Evolutionary conservation across 2,113 vertebrate species (phyloP).

Genomic region (Grammomys dolichurus): DNA sequence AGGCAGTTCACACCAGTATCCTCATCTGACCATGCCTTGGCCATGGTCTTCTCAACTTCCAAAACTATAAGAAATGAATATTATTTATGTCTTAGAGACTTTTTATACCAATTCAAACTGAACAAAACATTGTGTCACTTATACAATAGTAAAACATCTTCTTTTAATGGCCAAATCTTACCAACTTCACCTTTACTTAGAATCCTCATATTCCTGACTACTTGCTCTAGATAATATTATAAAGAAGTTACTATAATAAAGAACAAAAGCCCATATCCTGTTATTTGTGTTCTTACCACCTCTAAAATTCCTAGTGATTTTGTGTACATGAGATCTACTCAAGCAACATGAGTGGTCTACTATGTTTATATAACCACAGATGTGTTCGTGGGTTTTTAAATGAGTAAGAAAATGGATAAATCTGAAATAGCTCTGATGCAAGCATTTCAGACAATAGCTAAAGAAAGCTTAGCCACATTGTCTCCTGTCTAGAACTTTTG

Average conservation of each 20-base stretch:
- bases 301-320: background rate
- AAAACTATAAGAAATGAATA: background rate
- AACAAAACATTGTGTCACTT: background rate
- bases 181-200: background rate
- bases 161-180: background rate
- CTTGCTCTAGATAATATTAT: background rate
- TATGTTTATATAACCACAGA: background rate
- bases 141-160: background rate
- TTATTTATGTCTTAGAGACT: background rate
- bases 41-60: background rate
- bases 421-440: background rate
- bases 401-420: background rate
- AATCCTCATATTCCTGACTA: background rate
- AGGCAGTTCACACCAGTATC: background rate
- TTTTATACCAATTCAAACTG: background rate
- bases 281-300: background rate
- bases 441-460: background rate
- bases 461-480: background rate
- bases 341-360: background rate
- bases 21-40: background rate
- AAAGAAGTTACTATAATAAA: background rate
- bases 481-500: background rate
- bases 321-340: background rate
- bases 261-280: background rate
- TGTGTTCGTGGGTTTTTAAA: background rate